Evolutionary conservation across 2,113 vertebrate species (phyloP), one percentile per base, ranked within the genome.

Genomic region (Thunnus thynnus): DNA sequence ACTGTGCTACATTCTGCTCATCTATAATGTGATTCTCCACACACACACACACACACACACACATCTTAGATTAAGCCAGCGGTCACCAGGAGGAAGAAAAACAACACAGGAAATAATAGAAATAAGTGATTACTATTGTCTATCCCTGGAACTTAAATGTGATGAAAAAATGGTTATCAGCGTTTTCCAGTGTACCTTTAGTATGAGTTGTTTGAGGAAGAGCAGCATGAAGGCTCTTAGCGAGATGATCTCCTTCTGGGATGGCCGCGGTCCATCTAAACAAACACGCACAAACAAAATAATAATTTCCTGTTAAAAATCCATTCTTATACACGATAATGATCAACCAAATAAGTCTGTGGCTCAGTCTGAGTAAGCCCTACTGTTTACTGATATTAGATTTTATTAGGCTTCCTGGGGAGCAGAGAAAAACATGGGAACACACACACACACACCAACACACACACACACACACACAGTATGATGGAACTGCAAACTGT

Each of bases 161-260:
- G 32, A 57, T 62, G n/a, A 77, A 85, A 71, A 76, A 50, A 79
- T 11, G 3, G 20, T 36, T 72, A 86, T 74, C 56, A 0, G 13
- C n/a, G 20, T 65, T 66, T 76, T 54, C 52, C 10, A 25, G 47
- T 25, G 72, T 89, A 99, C 98, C 98, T 99, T 99, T 48, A 99
- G 89, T 87, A 99, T 99, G 67, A 99, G 97, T 73, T 99, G 98
- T 92, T 99, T 99, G 89, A 99, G 95, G 94, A 99, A 99, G 86
- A 99, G 97, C 27, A 99, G 96, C 98, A 99, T 99, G 94, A 99
- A 99, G 4, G 98, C 98, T 76, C 98, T 94, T 73, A 99, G 92
- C 0, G 98, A 99, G 95, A 99, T 94, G 85, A 99, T 98, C 96
- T 99, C 98, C 92, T 99, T 99, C 89, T 99, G 98, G 72, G 97